Evolutionary conservation across 2,797 vertebrate genomes (phyloP), one percentile per base, ranked within the genome.

Genomic region (Anguilla anguilla): DNA sequence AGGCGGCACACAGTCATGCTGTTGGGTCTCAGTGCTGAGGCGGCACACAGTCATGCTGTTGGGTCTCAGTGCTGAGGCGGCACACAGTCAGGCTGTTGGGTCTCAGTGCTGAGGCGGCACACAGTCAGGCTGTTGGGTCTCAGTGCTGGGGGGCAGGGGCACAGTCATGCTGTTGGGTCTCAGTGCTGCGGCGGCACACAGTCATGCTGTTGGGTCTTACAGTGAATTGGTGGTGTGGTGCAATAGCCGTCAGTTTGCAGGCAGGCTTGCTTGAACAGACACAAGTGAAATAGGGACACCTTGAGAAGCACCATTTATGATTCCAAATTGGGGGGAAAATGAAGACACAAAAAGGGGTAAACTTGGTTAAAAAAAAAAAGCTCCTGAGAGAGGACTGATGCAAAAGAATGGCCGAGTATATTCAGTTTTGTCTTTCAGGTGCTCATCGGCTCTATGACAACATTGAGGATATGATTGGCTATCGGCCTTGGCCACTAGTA

Each of bases 381-480:
- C 6, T 59, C 53, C 9, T 11, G 6, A 64, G 64, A n/a, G 28
- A 69, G 28, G 6, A 28, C 7, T n/a, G 64, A 28, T 28, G 46
- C 0, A 89, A 61, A 22, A 81, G 83, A 74, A 88, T 64, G 9
- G 0, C 28, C 3, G n/a, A n/a, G 2, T 19, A 51, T 35, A 13
- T 43, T 74, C 0, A 64, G 17, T n/a, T 79, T 15, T 89, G 19
- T 49, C 87, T 57, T 89, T 51, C 72, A 97, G 96, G 96, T 90
- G 95, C 94, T 86, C 95, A 95, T 86, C 93, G 92, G 84, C 92
- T 94, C 1, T 96, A 97, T 91, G 94, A 95, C 69, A 94, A 95
- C 85, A 92, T 96, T 88, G 88, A 95, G 86, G 95, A 96, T 88
- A 97, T 97, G 96, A 96, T 96, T 91, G 96, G 96, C 87, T 96